Evolutionary conservation across 2,113 vertebrate species (phyloP).

Genomic region (Thamnophis sirtalis): DNA sequence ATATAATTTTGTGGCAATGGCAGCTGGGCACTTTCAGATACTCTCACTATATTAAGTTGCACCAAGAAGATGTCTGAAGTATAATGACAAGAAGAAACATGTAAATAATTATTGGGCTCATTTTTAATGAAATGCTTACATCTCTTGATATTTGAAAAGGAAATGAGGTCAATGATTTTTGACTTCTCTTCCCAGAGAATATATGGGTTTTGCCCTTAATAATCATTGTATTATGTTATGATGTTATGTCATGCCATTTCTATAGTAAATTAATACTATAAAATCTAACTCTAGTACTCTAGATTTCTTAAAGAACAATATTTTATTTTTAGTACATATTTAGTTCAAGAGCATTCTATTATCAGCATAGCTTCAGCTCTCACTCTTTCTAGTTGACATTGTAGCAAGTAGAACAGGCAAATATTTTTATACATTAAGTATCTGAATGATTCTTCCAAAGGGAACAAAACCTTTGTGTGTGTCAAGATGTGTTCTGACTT

Average conservation of each 20-base stretch:
- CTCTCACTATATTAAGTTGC: not conserved
- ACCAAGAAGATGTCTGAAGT: not conserved
- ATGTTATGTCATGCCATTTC: not conserved
- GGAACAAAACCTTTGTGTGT: not conserved
- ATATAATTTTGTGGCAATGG: not conserved
- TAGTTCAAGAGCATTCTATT: not conserved
- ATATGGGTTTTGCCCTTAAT: not conserved
- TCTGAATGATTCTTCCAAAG: not conserved
- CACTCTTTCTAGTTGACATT: not conserved
- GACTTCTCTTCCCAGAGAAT: not conserved
- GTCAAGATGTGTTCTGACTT: not conserved
- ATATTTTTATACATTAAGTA: not conserved
- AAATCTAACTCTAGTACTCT: not conserved
- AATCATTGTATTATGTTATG: not conserved
- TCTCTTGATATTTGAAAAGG: not conserved
- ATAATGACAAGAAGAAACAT: not conserved
- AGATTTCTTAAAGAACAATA: not conserved
- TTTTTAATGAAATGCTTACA: not conserved
- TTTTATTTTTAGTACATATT: not conserved
- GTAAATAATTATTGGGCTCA: not conserved
- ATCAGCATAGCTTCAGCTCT: not conserved
- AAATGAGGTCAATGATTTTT: not conserved
- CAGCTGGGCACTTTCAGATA: not conserved
- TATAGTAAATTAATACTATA: not conserved
- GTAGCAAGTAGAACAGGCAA: not conserved